These are phyloP conservation scores for Rhopalosiphum padi DNA, from an alignment of 1,140 invertebrate species.

Conservation along the genomic window DNA sequence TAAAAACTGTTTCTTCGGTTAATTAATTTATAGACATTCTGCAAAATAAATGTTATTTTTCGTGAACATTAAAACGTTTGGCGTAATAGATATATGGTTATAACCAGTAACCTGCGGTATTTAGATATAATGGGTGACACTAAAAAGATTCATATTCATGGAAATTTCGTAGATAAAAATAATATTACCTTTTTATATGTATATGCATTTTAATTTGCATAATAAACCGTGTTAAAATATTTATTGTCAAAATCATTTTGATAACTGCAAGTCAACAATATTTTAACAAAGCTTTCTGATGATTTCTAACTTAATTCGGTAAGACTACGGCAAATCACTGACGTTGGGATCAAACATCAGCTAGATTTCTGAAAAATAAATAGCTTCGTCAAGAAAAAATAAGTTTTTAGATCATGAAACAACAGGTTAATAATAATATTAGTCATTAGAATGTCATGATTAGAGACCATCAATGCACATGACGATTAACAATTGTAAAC, in stretches of 20 bases:
- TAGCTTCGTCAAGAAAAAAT: neutral
- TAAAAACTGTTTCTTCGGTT: neutral
- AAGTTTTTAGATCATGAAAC: neutral
- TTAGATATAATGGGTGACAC: neutral
- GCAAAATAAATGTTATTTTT: neutral
- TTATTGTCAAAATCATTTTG: neutral
- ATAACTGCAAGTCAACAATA: too few relatives aligned
- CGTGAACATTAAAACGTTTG: neutral
- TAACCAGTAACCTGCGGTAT: neutral
- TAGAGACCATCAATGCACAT: neutral
- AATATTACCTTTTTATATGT: neutral
- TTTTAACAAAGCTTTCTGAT: too few relatives aligned
- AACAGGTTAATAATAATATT: neutral
- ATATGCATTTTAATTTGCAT: too few relatives aligned
- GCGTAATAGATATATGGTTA: neutral
- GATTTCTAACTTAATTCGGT: neutral
- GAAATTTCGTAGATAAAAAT: neutral
- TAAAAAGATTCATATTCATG: neutral
- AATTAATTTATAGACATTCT: neutral
- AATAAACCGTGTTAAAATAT: neutral
- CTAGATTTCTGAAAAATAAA: neutral
- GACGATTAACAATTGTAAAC: neutral
- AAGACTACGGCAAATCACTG: neutral
- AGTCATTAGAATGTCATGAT: neutral
- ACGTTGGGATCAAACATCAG: neutral